Conservation (phyloP, 1,140 invertebrate genomes). For the Bombus ignitus region DNA sequence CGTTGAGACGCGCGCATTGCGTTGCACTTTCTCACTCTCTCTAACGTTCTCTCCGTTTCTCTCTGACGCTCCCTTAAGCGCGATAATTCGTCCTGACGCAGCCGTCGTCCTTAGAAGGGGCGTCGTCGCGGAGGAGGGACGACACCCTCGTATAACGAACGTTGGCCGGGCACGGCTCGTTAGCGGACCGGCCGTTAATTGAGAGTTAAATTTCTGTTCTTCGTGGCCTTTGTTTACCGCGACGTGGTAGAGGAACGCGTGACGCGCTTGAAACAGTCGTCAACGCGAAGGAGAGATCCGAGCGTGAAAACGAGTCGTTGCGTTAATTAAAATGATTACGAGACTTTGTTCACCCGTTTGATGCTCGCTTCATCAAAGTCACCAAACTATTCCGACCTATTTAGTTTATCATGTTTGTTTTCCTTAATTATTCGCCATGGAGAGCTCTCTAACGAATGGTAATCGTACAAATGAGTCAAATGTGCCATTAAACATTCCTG, state of each 20-base stretch:
- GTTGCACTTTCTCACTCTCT: neutral
- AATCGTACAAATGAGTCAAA: neutral
- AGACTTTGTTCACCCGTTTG: neutral
- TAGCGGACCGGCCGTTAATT: slow-evolving; percentile 41
- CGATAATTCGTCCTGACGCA: slow-evolving; percentile 41
- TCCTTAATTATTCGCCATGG: neutral
- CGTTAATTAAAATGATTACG: slow-evolving; percentile 41
- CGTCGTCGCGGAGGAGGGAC: slow-evolving; percentile 1
- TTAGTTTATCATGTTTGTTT: neutral
- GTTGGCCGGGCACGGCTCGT: slow-evolving; percentile 24
- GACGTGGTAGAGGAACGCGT: neutral
- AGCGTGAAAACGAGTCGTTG: neutral
- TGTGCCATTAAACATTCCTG: too few relatives aligned
- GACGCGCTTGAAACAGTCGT: neutral
- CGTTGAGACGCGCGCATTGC: slow-evolving; percentile 24
- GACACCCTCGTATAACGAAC: slow-evolving; percentile 22
- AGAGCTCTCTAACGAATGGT: neutral
- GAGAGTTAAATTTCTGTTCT: slow-evolving; percentile 43
- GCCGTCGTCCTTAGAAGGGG: slow-evolving; percentile 24
- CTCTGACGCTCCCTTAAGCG: slow-evolving; percentile 11
- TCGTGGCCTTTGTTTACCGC: slow-evolving; percentile 14
- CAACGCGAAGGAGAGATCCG: neutral
- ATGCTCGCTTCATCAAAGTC: neutral
- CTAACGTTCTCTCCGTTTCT: neutral
- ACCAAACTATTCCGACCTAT: neutral